Conservation (phyloP, 1,140 invertebrate species). For the Pseudoatta argentina region DNA sequence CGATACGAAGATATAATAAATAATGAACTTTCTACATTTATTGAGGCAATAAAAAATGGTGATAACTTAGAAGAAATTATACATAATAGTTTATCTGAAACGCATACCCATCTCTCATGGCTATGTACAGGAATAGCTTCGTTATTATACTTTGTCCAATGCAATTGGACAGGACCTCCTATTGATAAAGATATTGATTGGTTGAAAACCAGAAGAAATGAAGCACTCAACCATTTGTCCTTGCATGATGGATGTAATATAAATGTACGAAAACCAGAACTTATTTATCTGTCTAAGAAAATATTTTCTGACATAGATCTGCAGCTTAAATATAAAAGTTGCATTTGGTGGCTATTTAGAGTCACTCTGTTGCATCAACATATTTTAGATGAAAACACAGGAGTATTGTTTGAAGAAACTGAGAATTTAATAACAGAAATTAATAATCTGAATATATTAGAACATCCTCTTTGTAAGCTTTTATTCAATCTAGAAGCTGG, state of each 20-base stretch:
- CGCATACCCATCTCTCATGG: slow-evolving; percentile 69
- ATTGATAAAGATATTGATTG: slow-evolving; percentile 81
- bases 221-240: slow-evolving; percentile 83
- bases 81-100: slow-evolving; percentile 52
- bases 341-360: slow-evolving; percentile 92
- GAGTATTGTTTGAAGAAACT: slow-evolving; percentile 88
- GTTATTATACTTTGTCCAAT: slow-evolving; percentile 91
- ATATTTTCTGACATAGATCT: slow-evolving; percentile 87
- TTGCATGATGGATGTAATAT: slow-evolving; percentile 84
- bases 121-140: slow-evolving; percentile 87
- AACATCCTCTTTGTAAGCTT: slow-evolving; percentile 87
- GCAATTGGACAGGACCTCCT: slow-evolving; percentile 93
- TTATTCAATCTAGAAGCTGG: slow-evolving; percentile 92
- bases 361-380: slow-evolving; percentile 91
- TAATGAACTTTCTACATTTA: slow-evolving; percentile 51
- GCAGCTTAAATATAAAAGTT: slow-evolving; percentile 83
- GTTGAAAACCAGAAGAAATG: slow-evolving; percentile 88
- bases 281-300: slow-evolving; percentile 89
- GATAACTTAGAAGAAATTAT: slow-evolving; percentile 68
- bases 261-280: slow-evolving; percentile 89
- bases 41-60: slow-evolving; percentile 26
- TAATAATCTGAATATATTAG: slow-evolving; percentile 79
- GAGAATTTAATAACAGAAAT: slow-evolving; percentile 87
- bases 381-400: slow-evolving; percentile 91
- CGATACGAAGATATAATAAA: slow-evolving; percentile 64